Percentiles rank a stretch among this genome's conserved stretches.
These are phyloP conservation scores for Tyrophagus putrescentiae DNA, from an alignment of 1,140 invertebrate genomes.

Conservation along the genomic window DNA sequence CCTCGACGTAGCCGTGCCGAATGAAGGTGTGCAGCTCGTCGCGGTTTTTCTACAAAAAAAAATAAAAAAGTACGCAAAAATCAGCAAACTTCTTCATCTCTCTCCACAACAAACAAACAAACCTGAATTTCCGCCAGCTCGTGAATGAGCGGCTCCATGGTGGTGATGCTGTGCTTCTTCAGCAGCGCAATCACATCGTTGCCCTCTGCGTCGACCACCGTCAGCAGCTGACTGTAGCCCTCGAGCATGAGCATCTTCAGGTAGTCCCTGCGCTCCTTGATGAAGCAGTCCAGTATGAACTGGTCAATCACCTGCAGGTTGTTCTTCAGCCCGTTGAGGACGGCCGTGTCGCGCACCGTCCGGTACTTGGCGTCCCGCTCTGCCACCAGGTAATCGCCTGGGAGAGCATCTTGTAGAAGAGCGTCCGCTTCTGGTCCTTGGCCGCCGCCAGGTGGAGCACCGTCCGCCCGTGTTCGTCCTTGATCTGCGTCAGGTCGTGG, in stretches of 20 bases:
- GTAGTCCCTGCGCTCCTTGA: slow-evolving; percentile 11
- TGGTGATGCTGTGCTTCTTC: slow-evolving; percentile 42
- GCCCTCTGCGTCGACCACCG: slow-evolving; percentile 49
- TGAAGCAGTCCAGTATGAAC: slow-evolving; percentile 24
- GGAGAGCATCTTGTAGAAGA: slow-evolving; percentile 54
- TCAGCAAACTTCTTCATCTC: background rate
- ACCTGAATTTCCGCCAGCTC: slow-evolving; percentile 57
- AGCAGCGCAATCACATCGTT: slow-evolving; percentile 43
- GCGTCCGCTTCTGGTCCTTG: slow-evolving; percentile 28
- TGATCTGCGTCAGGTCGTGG: slow-evolving; percentile 21
- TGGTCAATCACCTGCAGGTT: slow-evolving; percentile 63
- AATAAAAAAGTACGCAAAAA: slow-evolving; percentile 13
- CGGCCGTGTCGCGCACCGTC: slow-evolving; percentile 68
- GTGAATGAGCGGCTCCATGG: slow-evolving; percentile 45
- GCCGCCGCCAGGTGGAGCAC: slow-evolving; percentile 68
- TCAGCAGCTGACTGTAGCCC: slow-evolving; percentile 72
- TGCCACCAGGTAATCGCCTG: slow-evolving; percentile 55
- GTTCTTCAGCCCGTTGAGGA: slow-evolving; percentile 54
- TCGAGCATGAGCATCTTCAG: slow-evolving; percentile 53
- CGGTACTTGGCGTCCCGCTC: slow-evolving; percentile 61
- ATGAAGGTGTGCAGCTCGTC: slow-evolving; percentile 60
- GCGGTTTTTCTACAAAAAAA: slow-evolving; percentile 44
- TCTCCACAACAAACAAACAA: slow-evolving; percentile 29
- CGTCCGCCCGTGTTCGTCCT: slow-evolving; percentile 73
- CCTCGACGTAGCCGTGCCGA: slow-evolving; percentile 44